phyloP scores from a whole-genome alignment of 2,888 invertebrate genomes.

The Dorcus parallelipipedus region DNA sequence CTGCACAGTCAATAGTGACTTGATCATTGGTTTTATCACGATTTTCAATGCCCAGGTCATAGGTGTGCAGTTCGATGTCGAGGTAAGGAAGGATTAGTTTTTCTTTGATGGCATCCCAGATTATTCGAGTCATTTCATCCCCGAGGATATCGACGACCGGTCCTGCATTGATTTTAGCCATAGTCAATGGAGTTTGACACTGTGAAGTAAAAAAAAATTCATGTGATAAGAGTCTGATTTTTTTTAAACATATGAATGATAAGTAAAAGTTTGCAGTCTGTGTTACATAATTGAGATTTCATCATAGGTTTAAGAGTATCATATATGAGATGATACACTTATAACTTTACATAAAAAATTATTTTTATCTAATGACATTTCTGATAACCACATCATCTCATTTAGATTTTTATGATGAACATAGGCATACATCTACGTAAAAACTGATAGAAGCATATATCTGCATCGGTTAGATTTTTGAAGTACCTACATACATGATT shows the following conservation, averaged over 20 bases:
- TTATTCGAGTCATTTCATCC: conserved; percentile 97
- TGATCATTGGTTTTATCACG: conserved; percentile 92
- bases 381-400: too few relatives aligned
- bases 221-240: not conserved
- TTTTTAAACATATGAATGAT: not conserved
- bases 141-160: conserved; percentile 90
- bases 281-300: not conserved
- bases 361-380: too few relatives aligned
- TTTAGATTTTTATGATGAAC: too few relatives aligned
- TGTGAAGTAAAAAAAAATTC: not conserved
- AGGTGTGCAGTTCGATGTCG: conserved; percentile 90
- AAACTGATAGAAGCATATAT: too few relatives aligned
- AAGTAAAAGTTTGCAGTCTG: not conserved
- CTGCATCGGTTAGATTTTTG: too few relatives aligned
- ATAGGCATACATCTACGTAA: too few relatives aligned
- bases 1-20: conserved; percentile 95
- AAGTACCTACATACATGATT: too few relatives aligned
- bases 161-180: conserved; percentile 73
- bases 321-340: too few relatives aligned
- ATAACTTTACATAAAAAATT: too few relatives aligned
- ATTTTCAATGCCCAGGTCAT: conserved; percentile 92
- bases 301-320: not conserved
- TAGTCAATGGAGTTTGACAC: conserved; percentile 29
- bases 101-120: conserved; percentile 97
- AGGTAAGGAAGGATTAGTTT: conserved; percentile 95